Base-by-base conservation (phyloP, 2,888 invertebrate genomes). In the Dryomyza anilis region DNA sequence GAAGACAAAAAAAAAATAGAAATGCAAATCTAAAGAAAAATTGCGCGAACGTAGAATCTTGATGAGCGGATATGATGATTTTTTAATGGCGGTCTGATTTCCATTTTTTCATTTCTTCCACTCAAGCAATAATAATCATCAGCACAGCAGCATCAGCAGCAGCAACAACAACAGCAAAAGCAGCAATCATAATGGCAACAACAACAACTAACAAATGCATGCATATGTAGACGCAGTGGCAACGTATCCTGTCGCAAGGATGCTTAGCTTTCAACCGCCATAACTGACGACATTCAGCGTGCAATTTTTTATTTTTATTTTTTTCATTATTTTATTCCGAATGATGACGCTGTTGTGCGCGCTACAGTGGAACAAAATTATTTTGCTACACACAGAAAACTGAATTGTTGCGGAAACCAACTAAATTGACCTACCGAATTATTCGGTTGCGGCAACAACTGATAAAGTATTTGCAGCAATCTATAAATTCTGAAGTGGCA, bases 91-190 rank as follows among this genome's bases (percentile, higher is more conserved):
- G 69, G 69, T 69, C 65, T 69, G 65, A 69, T 67, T 70, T 69
- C 65, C 63, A 69, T 69, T 69, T 70, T 68, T 68, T 67, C 69
- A 67, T 59, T 66, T 67, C 66, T 66, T 67, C 70, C 71, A 76
- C 76, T 70, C 76, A 73, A 77, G 76, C 69, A 69, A 69, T 69
- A 69, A 69, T 67, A 67, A 67, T 69, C 59, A 69, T 46, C 58
- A 60, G 57, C 52, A 48, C 65, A 67, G 57, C 62, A 66, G 64
- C 58, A 57, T 64, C 52, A 65, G 61, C 60, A 55, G 59, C 62
- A 46, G 8, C 21, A 64, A 55, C 33, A 36, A 66, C 62, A 52
- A 29, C 65, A 66, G 59, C 61, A 68, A 64, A 59, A 48, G 39
- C 64, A 39, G n/a, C 39, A 39, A 39, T n/a, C n/a, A n/a, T n/a